phyloP scores from a whole-genome alignment of 2,888 invertebrate species.

The Dicroscelio sp. region DNA sequence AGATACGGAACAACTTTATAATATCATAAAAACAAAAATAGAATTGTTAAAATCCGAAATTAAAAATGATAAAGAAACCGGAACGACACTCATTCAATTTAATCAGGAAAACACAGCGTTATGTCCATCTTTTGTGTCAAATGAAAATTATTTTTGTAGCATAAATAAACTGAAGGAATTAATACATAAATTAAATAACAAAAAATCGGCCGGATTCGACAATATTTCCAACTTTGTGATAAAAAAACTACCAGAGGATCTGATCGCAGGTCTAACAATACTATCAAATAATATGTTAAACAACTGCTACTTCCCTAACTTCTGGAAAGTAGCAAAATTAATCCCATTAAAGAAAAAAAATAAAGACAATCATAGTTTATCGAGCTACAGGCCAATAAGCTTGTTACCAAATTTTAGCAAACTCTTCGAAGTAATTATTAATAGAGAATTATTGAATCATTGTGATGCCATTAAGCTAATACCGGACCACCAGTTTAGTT shows the following conservation, averaged over 20 bases:
- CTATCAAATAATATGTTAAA: conserved; percentile 33
- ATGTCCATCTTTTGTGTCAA: too few species aligned
- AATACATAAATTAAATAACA: conserved; percentile 7
- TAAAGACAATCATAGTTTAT: not conserved
- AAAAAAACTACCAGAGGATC: not conserved
- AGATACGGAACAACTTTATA: not conserved
- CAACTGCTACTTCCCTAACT: not conserved
- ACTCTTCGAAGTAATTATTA: not conserved
- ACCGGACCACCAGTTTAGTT: not conserved
- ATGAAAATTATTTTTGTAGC: conserved; percentile 12
- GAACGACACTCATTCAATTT: not conserved
- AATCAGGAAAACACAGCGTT: not conserved
- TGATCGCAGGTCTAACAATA: not conserved
- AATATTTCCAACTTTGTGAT: conserved; percentile 1
- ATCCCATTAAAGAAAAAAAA: conserved; percentile 16
- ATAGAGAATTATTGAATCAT: not conserved
- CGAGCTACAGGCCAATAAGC: not conserved
- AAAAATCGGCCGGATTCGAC: conserved; percentile 10
- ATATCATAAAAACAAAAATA: too few species aligned
- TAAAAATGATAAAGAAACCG: not conserved
- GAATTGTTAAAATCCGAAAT: not conserved
- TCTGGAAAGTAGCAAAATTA: conserved; percentile 22
- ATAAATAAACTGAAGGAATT: not conserved
- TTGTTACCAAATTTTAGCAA: not conserved
- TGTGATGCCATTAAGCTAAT: not conserved